Base-by-base conservation (phyloP, 2,888 invertebrate genomes). In the Gortyna flavago region DNA sequence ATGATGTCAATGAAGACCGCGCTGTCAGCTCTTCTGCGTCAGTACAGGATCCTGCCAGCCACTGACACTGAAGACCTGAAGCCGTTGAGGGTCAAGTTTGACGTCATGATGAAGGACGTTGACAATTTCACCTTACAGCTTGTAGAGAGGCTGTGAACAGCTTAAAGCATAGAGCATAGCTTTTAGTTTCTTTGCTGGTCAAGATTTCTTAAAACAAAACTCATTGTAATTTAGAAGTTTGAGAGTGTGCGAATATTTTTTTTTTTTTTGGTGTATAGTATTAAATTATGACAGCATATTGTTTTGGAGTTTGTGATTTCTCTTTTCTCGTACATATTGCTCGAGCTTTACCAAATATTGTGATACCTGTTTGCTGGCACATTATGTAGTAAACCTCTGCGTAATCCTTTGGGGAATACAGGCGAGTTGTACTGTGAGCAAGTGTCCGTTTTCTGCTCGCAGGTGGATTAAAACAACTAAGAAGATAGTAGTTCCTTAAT, bases 1-100 rank as follows among this genome's bases (percentile, higher is more conserved):
- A 94, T 95, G 93, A 93, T 95, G 92, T 92, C 93, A 4, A 93
- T 95, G 92, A 96, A 96, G 85, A 92, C 92, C 0, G 90, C 94
- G 0, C 16, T 95, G 4, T 91, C 94, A 0, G 92, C 92, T 0
- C 79, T 95, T 8, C 68, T 96, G 1, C 80, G 80, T 5, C 91
- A 90, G 71, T 95, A 93, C 83, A 86, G 79, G 44, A 71, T 95
- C 29, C 66, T 85, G 48, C 88, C 89, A 8, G 81, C 83, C 8
- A 69, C 76, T 21, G 67, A 21, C 8, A 70, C 21, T 5, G 75
- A 59, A 59, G 84, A 80, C 61, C 51, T 73, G 32, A 79, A 79
- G 25, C 88, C 84, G 0, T 70, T 91, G 6, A 83, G 86, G 4
- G 77, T 89, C 48, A 88, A 87, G 48, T 91, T 89, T 29, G 90